Conservation (phyloP, 1,140 invertebrate genomes). For the Nebria ingens region DNA sequence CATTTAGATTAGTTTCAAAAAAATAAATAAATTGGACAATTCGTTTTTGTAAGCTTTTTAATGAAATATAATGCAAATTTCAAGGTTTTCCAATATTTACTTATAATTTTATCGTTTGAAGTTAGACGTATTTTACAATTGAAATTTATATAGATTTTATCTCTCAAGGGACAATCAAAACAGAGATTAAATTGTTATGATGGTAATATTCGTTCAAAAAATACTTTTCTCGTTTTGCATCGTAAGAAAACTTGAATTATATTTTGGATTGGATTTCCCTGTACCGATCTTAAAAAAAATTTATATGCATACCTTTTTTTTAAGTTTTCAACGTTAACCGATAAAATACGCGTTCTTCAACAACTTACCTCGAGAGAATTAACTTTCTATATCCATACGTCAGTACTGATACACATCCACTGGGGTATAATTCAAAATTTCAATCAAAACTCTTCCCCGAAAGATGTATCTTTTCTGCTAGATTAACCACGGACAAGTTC, state of each 20-base stretch:
- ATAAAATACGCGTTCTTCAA: background rate
- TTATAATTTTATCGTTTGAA: too few species aligned
- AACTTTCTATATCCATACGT: constrained; percentile 1
- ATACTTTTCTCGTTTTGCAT: background rate
- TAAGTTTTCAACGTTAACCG: constrained; percentile 2
- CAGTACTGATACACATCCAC: background rate
- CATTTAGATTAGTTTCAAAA: too few species aligned
- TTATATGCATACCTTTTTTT: background rate
- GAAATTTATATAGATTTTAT: too few species aligned
- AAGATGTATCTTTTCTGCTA: background rate
- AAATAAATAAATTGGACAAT: too few species aligned
- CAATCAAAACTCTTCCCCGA: constrained; percentile 3
- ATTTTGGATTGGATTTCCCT: background rate
- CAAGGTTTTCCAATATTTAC: too few species aligned
- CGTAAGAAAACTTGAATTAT: background rate
- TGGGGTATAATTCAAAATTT: background rate
- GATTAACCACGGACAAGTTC: background rate
- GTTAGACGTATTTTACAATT: too few species aligned
- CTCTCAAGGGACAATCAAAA: too few species aligned
- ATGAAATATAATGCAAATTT: too few species aligned
- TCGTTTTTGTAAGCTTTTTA: too few species aligned
- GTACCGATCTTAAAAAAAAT: too few species aligned
- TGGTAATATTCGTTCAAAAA: background rate
- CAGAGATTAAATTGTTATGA: background rate
- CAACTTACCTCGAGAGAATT: background rate